Evolutionary conservation across 2,888 invertebrate genomes (phyloP).

Genomic region (Psylliodes chrysocephalus): DNA sequence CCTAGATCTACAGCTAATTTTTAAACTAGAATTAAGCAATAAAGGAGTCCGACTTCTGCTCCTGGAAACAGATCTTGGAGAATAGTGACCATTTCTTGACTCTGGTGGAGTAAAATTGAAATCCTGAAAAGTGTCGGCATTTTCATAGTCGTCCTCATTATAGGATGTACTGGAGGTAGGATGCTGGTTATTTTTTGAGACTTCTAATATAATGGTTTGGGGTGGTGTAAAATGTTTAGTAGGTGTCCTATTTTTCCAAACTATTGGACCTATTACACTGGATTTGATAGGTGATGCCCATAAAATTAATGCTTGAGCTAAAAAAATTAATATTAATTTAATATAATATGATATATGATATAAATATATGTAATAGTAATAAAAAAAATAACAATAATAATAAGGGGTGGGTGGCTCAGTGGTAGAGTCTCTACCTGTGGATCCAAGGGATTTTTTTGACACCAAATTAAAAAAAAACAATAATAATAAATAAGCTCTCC

Average conservation of each 20-base stretch:
- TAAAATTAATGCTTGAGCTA: conserved; percentile 47
- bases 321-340: no score
- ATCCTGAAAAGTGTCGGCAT: conserved; percentile 41
- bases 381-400: no score
- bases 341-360: no score
- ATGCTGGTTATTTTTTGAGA: not conserved
- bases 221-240: not conserved
- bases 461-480: no score
- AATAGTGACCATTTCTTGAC: conserved; percentile 53
- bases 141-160: conserved; percentile 23
- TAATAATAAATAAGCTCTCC: no score
- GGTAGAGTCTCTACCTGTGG: no score
- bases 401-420: no score
- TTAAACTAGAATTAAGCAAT: conserved; percentile 49
- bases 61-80: conserved; percentile 47
- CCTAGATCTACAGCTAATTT: conserved; percentile 54
- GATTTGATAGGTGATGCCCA: conserved; percentile 32
- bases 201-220: not conserved
- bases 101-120: conserved; percentile 56
- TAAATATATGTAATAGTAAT: no score
- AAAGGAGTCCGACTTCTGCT: conserved; percentile 60
- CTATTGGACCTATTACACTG: conserved; percentile 28
- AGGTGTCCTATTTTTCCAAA: conserved; percentile 33
- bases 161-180: not conserved
- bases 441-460: no score